Evolutionary conservation across 2,797 vertebrate species (phyloP), one percentile per base, ranked within the genome.

Genomic region (Anabas testudineus): DNA sequence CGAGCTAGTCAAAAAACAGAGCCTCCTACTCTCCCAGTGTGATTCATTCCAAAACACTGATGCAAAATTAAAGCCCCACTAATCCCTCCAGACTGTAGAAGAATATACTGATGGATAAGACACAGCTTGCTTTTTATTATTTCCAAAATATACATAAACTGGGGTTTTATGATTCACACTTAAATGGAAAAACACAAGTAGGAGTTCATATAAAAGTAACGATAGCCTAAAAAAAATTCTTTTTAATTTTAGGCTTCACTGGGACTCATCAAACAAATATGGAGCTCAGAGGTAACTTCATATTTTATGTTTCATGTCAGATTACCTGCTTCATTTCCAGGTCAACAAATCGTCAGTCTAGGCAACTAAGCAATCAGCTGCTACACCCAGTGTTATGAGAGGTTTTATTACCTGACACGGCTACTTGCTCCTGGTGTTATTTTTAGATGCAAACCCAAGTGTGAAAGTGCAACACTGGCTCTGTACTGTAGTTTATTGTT

Each of bases 21-120:
- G 45, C 78, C 80, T 48, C 83, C 85, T 65, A 77, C 84, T 77
- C 69, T 65, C 48, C 3, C 1, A 52, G 36, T 36, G 58, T 87
- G 85, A 87, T 73, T 87, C 82, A 85, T 42, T 69, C 2, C n/a
- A 63, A 63, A 53, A 72, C 10, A 52, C 34, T 28, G 63, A 59
- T 15, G 58, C 18, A 43, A 59, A 51, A 53, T 39, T 13, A 15
- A 77, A 53, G 60, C 22, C 54, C 12, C 32, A 52, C 22, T 3
- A 42, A 46, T 53, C 41, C 58, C 36, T 42, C 28, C 21, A 34
- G 39, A 47, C 4, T 28, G 19, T 3, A 62, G 7, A 22, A 26
- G 22, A 45, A 19, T 1, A 19, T 7, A 45, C 24, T 21, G 18
- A 43, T 3, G 2, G 15, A 51, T 19, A 36, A 42, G 34, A 43